These are phyloP conservation scores for Cynodonichthys magdalenae DNA, from an alignment of 2,797 vertebrate genomes.

Conservation along the genomic window DNA sequence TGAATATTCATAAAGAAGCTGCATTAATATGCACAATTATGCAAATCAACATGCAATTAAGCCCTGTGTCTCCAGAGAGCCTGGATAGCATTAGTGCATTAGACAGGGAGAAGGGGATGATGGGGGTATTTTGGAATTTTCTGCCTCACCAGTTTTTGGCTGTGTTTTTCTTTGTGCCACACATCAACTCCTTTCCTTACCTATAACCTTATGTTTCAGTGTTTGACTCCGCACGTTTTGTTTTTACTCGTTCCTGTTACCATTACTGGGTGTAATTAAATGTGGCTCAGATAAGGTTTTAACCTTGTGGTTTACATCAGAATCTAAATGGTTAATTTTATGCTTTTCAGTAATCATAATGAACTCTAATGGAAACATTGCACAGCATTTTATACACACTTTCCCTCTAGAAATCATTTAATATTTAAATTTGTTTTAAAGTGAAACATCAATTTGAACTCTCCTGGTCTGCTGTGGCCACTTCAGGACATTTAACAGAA, in stretches of 20 bases:
- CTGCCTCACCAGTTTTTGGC: slow-evolving; percentile 83
- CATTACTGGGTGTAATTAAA: slow-evolving; percentile 34
- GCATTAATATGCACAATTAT: slow-evolving; percentile 99
- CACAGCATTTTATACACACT: slow-evolving; percentile 34
- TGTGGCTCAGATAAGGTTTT: slow-evolving; percentile 38
- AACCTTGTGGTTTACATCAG: slow-evolving; percentile 57
- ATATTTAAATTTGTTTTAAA: slow-evolving; percentile 35
- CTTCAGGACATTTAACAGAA: slow-evolving; percentile 30
- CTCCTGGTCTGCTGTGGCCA: slow-evolving; percentile 37
- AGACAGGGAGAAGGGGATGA: slow-evolving; percentile 83
- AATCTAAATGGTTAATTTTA: slow-evolving; percentile 53
- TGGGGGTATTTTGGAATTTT: slow-evolving; percentile 86
- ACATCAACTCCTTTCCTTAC: slow-evolving; percentile 59
- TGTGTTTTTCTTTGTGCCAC: slow-evolving; percentile 70
- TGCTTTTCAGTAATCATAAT: slow-evolving; percentile 53
- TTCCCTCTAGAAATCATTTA: slow-evolving; percentile 21
- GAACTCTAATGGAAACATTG: slow-evolving; percentile 54
- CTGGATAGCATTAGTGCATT: slow-evolving; percentile 86
- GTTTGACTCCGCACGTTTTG: slow-evolving; percentile 30
- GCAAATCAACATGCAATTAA: slow-evolving; percentile 97
- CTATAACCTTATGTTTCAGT: slow-evolving; percentile 49
- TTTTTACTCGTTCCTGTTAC: slow-evolving; percentile 36
- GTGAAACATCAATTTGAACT: slow-evolving; percentile 18
- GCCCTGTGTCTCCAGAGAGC: slow-evolving; percentile 87
- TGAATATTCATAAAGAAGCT: slow-evolving; percentile 93